These are phyloP conservation scores for Ischnura elegans DNA, from an alignment of 2,888 invertebrate genomes.

Conservation along the genomic window DNA sequence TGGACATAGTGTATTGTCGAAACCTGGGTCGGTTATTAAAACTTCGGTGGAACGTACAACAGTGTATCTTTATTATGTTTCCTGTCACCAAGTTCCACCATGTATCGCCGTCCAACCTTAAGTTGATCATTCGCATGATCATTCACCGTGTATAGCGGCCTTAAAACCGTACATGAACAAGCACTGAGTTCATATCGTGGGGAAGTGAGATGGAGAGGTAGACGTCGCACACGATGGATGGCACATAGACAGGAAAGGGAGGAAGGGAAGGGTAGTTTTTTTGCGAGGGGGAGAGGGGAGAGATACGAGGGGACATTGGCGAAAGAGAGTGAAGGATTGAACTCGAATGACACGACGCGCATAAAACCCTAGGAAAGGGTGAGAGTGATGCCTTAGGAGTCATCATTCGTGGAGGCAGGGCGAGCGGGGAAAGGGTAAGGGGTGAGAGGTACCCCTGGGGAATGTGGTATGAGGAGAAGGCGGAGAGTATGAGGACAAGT, in stretches of 20 bases:
- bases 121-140: no score
- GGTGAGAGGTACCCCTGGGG: neutral
- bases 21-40: no score
- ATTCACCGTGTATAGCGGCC: no score
- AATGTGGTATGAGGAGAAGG: neutral
- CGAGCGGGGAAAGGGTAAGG: neutral
- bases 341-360: neutral
- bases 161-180: neutral
- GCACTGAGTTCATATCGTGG: neutral
- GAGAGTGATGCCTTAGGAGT: slow-evolving; percentile 25
- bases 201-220: neutral
- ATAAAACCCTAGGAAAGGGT: slow-evolving; percentile 1
- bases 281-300: neutral
- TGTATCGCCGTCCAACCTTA: no score
- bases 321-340: no score
- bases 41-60: no score
- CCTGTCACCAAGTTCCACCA: no score
- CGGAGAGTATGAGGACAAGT: neutral
- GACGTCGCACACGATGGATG: neutral
- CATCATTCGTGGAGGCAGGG: slow-evolving; percentile 10
- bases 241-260: neutral
- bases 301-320: no score
- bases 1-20: no score
- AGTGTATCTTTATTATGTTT: no score
- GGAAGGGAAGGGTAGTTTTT: neutral